Evolutionary conservation across 2,888 invertebrate species (phyloP).

Genomic region (Napeogenes inachia): DNA sequence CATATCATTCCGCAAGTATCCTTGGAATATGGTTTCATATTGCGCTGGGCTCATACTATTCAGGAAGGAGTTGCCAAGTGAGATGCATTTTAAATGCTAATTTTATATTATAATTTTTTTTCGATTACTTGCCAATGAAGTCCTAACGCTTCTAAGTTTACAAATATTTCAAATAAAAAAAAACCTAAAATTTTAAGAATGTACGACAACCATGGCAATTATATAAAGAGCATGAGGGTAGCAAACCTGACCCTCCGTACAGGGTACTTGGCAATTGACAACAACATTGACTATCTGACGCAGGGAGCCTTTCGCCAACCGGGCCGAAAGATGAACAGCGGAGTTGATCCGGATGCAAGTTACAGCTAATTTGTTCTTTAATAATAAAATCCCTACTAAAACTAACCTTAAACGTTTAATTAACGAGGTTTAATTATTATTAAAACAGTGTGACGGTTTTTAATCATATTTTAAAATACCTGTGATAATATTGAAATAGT

Average conservation of each 20-base stretch:
- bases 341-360: conserved; percentile 35
- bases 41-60: conserved; percentile 43
- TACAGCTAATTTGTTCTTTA: too few relatives aligned
- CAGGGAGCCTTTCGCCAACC: conserved; percentile 32
- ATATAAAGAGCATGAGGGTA: conserved; percentile 35
- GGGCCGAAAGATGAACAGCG: conserved; percentile 24
- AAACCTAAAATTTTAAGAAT: conserved; percentile 30
- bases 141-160: too few relatives aligned
- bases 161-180: too few relatives aligned
- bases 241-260: conserved; percentile 41
- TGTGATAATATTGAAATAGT: too few relatives aligned
- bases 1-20: conserved; percentile 37
- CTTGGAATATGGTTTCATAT: conserved; percentile 38
- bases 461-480: too few relatives aligned
- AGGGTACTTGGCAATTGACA: conserved; percentile 29
- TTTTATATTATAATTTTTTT: too few relatives aligned
- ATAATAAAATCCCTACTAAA: too few relatives aligned
- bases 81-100: conserved; percentile 10
- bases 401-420: too few relatives aligned
- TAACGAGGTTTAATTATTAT: too few relatives aligned
- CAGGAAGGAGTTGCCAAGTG: conserved; percentile 41
- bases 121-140: too few relatives aligned
- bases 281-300: conserved; percentile 29
- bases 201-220: conserved; percentile 38
- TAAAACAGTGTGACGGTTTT: too few relatives aligned